These are phyloP conservation scores for Anniella stebbinsi DNA, from an alignment of 2,797 vertebrate genomes.

Conservation along the genomic window DNA sequence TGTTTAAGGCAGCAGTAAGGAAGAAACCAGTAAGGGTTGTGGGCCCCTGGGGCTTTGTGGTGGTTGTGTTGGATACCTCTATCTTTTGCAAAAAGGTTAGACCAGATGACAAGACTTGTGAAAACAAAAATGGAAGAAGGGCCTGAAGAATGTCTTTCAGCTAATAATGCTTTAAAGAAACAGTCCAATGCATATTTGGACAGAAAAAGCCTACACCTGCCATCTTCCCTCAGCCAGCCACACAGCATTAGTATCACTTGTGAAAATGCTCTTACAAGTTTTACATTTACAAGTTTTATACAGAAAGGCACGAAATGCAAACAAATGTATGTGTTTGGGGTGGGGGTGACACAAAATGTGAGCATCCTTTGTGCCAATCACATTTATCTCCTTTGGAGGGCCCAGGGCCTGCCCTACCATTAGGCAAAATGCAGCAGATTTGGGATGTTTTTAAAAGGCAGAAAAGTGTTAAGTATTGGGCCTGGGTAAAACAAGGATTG, in stretches of 20 bases:
- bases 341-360: background rate
- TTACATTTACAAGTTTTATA: background rate
- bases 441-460: no score
- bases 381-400: background rate
- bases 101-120: no score
- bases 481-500: no score
- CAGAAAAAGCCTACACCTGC: no score
- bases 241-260: background rate
- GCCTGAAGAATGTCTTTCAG: no score
- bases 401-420: no score
- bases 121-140: no score
- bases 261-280: no score
- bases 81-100: background rate
- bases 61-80: background rate
- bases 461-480: no score
- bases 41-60: background rate
- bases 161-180: background rate
- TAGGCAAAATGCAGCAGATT: no score
- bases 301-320: background rate
- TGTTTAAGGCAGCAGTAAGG: background rate
- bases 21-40: background rate
- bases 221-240: no score
- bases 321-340: background rate
- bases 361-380: background rate
- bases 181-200: no score